Conservation (phyloP, 2,888 invertebrate genomes). For the Cephus nigrinus region DNA sequence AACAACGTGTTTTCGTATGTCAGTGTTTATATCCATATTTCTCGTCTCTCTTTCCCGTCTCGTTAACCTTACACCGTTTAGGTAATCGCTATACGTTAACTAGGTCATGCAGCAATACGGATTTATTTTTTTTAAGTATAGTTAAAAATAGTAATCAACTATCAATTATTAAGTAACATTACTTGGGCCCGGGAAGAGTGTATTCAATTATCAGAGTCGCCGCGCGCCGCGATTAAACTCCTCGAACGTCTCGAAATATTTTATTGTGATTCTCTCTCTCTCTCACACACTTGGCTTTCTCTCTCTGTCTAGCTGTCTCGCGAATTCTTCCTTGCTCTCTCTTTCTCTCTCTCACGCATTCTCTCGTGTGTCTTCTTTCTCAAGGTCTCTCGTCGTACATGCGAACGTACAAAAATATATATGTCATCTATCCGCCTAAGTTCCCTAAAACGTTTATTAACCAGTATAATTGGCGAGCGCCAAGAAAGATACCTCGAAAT, state of each 20-base stretch:
- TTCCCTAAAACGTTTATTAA: constrained; percentile 56
- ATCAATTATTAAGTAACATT: constrained; percentile 49
- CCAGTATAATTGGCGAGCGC: constrained; percentile 47
- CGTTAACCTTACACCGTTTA: constrained; percentile 30
- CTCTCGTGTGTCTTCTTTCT: constrained; percentile 4
- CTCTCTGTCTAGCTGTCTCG: background rate
- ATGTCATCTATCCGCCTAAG: constrained; percentile 61
- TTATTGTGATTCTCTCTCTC: constrained; percentile 19
- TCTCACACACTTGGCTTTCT: background rate
- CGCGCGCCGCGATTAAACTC: constrained; percentile 35
- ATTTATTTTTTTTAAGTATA: constrained; percentile 39
- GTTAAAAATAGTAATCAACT: constrained; percentile 56
- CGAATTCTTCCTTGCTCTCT: background rate
- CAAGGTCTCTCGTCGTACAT: constrained; percentile 27
- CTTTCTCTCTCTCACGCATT: background rate
- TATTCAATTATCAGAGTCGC: constrained; percentile 47
- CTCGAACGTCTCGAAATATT: constrained; percentile 19
- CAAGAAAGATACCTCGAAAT: constrained; percentile 28
- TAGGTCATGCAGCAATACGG: constrained; percentile 64
- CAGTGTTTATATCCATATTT: background rate
- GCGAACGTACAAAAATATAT: constrained; percentile 66
- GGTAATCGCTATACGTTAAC: constrained; percentile 45
- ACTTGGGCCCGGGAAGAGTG: constrained; percentile 65
- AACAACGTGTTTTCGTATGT: constrained; percentile 18
- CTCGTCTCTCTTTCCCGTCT: constrained; percentile 5